phyloP scores from a whole-genome alignment of 2,888 invertebrate species.

The Sinotaia quadrata region DNA sequence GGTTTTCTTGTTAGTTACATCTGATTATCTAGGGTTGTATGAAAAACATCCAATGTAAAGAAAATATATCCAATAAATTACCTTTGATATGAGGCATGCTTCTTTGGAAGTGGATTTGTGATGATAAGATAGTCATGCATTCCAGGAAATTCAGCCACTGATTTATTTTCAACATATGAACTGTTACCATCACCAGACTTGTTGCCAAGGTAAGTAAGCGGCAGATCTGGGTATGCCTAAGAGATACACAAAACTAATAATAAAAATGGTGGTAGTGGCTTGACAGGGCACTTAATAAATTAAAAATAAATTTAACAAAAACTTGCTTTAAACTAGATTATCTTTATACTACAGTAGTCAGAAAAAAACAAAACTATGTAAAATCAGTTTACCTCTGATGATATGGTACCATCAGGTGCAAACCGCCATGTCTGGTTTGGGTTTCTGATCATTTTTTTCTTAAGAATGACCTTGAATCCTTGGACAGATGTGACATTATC shows the following conservation, averaged over 20 bases:
- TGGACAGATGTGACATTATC: constrained; percentile 46
- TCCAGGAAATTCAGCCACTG: constrained; percentile 53
- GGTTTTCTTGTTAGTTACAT: no score
- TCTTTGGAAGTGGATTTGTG: constrained; percentile 59
- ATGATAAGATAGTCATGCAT: constrained; percentile 59
- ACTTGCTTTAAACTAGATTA: no score
- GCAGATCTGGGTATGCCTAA: constrained; percentile 62
- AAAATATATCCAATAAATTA: no score
- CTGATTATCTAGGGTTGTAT: no score
- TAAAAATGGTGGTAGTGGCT: background rate
- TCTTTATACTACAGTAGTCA: background rate
- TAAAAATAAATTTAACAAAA: no score
- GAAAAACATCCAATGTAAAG: no score
- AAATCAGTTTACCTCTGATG: constrained; percentile 49
- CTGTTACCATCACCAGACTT: constrained; percentile 52
- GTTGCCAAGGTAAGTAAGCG: constrained; percentile 66
- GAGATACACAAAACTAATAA: constrained; percentile 16
- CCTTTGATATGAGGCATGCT: constrained; percentile 64
- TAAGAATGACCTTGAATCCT: constrained; percentile 62
- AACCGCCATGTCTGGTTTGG: constrained; percentile 68
- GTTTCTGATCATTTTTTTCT: constrained; percentile 60
- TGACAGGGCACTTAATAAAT: no score
- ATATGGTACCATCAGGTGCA: constrained; percentile 64
- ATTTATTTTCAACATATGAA: constrained; percentile 44
- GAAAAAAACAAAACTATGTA: background rate